phyloP scores from a whole-genome alignment of 2,888 invertebrate species.

The Dynastes grantii region DNA sequence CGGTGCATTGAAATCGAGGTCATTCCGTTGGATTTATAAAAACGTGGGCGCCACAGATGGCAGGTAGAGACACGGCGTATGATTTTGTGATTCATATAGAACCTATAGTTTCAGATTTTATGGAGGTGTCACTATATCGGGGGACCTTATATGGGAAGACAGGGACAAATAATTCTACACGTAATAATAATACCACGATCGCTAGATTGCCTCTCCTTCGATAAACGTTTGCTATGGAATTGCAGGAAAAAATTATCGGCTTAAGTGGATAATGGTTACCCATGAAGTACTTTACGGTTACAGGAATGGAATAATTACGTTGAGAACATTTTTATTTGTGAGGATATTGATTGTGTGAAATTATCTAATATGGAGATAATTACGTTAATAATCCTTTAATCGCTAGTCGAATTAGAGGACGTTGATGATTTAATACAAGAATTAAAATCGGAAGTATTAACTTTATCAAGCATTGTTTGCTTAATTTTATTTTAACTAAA shows the following conservation, averaged over 20 bases:
- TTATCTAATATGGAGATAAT: too few species aligned
- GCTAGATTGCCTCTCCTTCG: neutral
- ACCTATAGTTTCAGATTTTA: conserved; percentile 13
- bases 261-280: conserved; percentile 12
- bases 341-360: too few species aligned
- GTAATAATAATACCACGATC: conserved; percentile 10
- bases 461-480: too few species aligned
- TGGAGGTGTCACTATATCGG: conserved; percentile 37
- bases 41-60: conserved; percentile 30
- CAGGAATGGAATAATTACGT: too few species aligned
- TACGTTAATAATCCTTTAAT: too few species aligned
- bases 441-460: too few species aligned
- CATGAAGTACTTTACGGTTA: too few species aligned
- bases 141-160: conserved; percentile 37
- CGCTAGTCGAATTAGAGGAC: too few species aligned
- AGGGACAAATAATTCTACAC: conserved; percentile 11
- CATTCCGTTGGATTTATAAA: conserved; percentile 27
- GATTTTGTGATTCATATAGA: conserved; percentile 27
- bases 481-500: too few species aligned
- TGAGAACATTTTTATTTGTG: too few species aligned
- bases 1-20: conserved; percentile 40
- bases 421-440: too few species aligned
- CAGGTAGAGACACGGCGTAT: conserved; percentile 13
- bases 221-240: neutral
- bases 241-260: neutral